These are phyloP conservation scores for Myzus persicae DNA, from an alignment of 1,140 invertebrate species.

Conservation along the genomic window DNA sequence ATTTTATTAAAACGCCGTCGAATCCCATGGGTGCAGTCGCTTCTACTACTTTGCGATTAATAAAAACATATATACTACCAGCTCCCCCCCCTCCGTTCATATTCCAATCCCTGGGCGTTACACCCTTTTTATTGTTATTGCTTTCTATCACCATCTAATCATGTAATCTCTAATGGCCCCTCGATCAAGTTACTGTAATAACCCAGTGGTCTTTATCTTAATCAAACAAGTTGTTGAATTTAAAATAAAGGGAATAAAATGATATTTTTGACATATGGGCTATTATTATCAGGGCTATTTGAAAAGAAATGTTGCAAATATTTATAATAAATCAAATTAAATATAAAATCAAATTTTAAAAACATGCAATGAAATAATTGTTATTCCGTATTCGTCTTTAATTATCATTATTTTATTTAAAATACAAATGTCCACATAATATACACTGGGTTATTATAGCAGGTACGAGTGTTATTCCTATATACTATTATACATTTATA, in stretches of 20 bases:
- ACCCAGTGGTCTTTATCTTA: slow-evolving; percentile 43
- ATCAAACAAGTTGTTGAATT: slow-evolving; percentile 53
- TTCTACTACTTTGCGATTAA: slow-evolving; percentile 55
- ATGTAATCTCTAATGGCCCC: slow-evolving; percentile 57
- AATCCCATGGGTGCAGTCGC: slow-evolving; percentile 45
- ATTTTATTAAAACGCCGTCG: slow-evolving; percentile 41
- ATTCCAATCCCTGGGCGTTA: slow-evolving; percentile 40
- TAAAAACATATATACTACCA: slow-evolving; percentile 44
- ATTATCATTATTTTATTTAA: not conserved
- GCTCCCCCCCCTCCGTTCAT: slow-evolving; percentile 31
- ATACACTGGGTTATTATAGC: not conserved
- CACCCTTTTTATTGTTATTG: slow-evolving; percentile 56
- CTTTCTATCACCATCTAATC: slow-evolving; percentile 53
- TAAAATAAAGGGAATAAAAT: not conserved
- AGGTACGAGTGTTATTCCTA: too few species aligned
- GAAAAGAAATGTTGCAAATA: not conserved
- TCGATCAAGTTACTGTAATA: slow-evolving; percentile 56
- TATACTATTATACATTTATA: too few species aligned
- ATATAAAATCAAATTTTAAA: not conserved
- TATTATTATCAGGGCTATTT: not conserved
- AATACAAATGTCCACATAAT: not conserved
- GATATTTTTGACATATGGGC: not conserved
- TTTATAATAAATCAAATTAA: too few species aligned
- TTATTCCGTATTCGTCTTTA: not conserved
- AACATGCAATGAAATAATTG: not conserved